Conservation (phyloP, 2,797 vertebrate species). For the Trachops cirrhosus region DNA sequence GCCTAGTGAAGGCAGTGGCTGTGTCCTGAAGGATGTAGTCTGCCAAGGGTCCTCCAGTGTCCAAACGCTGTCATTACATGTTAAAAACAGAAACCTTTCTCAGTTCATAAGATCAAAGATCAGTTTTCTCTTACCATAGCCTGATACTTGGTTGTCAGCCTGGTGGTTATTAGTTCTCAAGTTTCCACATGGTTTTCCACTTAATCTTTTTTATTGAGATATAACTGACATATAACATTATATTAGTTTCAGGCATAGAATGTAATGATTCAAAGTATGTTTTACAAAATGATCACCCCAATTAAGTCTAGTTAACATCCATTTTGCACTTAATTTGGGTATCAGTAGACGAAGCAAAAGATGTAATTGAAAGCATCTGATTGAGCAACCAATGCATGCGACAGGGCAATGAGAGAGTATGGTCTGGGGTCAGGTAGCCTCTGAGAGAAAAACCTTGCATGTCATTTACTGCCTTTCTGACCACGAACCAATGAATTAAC, state of each 20-base stretch:
- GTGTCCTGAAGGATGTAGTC: not conserved
- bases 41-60: slow-evolving; percentile 37
- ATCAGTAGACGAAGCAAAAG: not conserved
- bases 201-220: not conserved
- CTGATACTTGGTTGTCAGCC: not conserved
- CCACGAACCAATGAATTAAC: not conserved
- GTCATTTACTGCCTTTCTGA: not conserved
- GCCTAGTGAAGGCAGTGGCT: not conserved
- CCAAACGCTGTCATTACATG: not conserved
- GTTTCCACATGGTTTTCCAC: not conserved
- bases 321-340: slow-evolving; percentile 12
- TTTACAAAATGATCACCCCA: not conserved
- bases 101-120: not conserved
- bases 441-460: not conserved
- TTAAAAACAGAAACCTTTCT: not conserved
- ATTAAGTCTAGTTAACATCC: not conserved
- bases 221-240: not conserved
- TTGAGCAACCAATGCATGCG: not conserved
- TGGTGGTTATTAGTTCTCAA: not conserved
- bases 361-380: not conserved
- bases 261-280: not conserved
- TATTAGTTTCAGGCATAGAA: not conserved
- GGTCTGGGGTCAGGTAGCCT: not conserved
- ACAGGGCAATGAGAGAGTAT: not conserved
- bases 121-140: not conserved